Conservation (phyloP, 1,140 invertebrate species). For the Gerris buenoi region DNA sequence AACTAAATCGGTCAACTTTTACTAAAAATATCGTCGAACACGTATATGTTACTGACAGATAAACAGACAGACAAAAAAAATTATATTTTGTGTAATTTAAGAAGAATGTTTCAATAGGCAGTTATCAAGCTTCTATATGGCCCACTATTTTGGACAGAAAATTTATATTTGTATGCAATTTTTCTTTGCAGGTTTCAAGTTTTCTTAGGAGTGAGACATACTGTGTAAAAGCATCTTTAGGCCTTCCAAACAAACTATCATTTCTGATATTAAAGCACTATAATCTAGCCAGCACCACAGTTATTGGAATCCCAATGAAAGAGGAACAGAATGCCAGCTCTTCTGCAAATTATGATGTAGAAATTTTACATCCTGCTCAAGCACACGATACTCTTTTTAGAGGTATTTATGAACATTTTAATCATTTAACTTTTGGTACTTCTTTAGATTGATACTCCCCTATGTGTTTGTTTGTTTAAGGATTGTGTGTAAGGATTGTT, state of each 20-base stretch:
- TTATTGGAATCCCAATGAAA: conserved; percentile 98
- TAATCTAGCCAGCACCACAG: conserved; percentile 83
- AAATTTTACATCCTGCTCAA: conserved; percentile 74
- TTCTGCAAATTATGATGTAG: conserved; percentile 95
- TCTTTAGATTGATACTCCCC: too few species aligned
- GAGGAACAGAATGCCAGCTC: conserved; percentile 97
- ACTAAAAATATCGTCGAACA: too few species aligned
- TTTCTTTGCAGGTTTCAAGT: conserved; percentile 12
- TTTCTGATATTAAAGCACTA: conserved; percentile 71
- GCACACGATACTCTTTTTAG: conserved; percentile 66
- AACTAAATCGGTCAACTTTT: too few species aligned
- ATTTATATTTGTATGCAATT: background rate
- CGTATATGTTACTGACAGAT: too few species aligned
- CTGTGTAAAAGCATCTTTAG: conserved; percentile 33
- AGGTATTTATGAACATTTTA: conserved; percentile 32
- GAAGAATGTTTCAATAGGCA: background rate
- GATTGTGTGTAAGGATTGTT: too few species aligned
- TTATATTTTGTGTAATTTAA: background rate
- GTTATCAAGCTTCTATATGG: background rate
- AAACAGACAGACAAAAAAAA: background rate
- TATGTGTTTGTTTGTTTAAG: too few species aligned
- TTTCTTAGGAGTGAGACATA: conserved; percentile 28
- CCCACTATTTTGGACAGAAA: background rate
- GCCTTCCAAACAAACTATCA: conserved; percentile 48
- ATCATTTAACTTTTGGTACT: too few species aligned